Evolutionary conservation across 2,888 invertebrate genomes (phyloP).

Genomic region (Hetaerina titia): DNA sequence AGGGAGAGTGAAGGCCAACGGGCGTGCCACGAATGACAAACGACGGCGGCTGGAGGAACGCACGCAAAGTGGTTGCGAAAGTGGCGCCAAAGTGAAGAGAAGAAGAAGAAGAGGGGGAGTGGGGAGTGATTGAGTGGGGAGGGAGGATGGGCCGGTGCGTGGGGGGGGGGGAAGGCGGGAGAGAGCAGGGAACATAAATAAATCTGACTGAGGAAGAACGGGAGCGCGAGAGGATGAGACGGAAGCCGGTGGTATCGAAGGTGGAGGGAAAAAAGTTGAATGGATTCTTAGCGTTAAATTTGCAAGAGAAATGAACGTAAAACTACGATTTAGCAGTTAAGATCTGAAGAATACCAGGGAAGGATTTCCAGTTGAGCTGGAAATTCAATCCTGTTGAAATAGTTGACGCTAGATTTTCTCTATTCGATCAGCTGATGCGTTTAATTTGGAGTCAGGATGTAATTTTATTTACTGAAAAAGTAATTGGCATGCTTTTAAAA

Average conservation of each 20-base stretch:
- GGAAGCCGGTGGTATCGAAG: neutral
- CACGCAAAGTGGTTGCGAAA: constrained; percentile 65
- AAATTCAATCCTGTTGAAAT: no score
- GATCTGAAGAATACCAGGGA: no score
- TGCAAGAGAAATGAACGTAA: no score
- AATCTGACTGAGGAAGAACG: neutral
- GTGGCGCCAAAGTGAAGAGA: constrained; percentile 48
- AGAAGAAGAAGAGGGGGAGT: neutral
- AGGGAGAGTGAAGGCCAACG: constrained; percentile 49
- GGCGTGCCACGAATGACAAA: constrained; percentile 63
- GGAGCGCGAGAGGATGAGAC: neutral
- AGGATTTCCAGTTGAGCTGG: no score
- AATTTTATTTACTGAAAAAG: no score
- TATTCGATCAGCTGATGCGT: no score
- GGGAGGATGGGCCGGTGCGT: neutral
- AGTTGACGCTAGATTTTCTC: no score
- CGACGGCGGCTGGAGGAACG: constrained; percentile 32
- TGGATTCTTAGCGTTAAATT: no score
- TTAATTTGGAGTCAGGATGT: no score
- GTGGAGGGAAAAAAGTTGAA: neutral
- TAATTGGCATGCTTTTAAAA: no score
- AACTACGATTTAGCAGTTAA: no score
- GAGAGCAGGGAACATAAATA: neutral
- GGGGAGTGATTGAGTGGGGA: neutral
- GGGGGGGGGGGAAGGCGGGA: neutral